Evolutionary conservation across 2,113 vertebrate species (phyloP), one percentile per base, ranked within the genome.

Genomic region (Coregonus clupeaformis): DNA sequence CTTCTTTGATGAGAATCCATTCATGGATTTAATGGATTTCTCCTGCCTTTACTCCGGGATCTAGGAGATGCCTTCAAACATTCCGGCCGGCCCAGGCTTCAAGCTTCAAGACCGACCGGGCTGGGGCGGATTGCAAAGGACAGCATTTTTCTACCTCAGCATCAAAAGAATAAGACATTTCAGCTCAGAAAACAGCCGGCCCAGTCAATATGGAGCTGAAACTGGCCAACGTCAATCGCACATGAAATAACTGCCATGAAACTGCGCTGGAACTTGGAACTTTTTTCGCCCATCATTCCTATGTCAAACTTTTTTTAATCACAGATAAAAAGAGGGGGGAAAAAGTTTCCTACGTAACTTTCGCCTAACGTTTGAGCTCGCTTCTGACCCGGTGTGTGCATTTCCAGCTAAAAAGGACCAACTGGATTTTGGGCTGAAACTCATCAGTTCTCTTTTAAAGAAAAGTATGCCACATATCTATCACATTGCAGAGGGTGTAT

Each of bases 11-110:
- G 89, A 84, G 88, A 92, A 92, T 89, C 89, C 90, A 92, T 92
- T 92, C 87, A 91, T 87, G 90, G 91, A 91, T 93, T 93, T 92
- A 93, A 92, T 93, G 91, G 91, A 91, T 92, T 92, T 93, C 82
- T 88, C 85, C 64, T 70, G 85, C 81, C 83, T 82, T 77, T 75
- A 89, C 86, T 85, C 76, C 71, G 78, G 84, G 82, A 91, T 90
- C 89, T 90, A 81, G 87, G 77, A 91, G 84, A 89, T 85, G 83
- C 49, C 49, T 18, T 52, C 49, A 52, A 52, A 52, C 7, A 65
- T 1, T 68, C 30, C 5, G 32, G 1, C 77, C 62, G 70, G 76
- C 85, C 86, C 69, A 4, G 71, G 83, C 89, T 88, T 88, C 80
- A 80, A 63, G 11, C 49, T 72, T 73, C 24, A 82, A 52, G 14